These are phyloP conservation scores for Cremastobaeus sp. DNA, from an alignment of 2,888 invertebrate species.

Conservation along the genomic window DNA sequence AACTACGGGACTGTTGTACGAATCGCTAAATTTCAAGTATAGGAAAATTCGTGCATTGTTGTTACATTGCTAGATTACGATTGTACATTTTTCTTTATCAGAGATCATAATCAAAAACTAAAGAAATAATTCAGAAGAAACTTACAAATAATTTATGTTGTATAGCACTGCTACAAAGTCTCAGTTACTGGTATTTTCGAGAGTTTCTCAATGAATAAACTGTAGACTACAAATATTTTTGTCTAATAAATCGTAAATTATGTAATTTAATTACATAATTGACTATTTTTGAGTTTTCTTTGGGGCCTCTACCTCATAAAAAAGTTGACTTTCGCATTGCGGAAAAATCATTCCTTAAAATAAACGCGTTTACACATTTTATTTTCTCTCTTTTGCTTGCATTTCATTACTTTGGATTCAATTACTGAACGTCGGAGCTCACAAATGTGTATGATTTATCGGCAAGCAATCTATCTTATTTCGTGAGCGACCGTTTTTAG, in stretches of 20 bases:
- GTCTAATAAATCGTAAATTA: background rate
- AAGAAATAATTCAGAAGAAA: too few species aligned
- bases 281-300: slow-evolving; percentile 6
- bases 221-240: too few species aligned
- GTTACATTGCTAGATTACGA: slow-evolving; percentile 59
- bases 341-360: slow-evolving; percentile 58
- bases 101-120: slow-evolving; percentile 14
- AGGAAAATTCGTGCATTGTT: slow-evolving; percentile 66
- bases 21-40: slow-evolving; percentile 63
- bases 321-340: slow-evolving; percentile 55
- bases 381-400: background rate
- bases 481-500: slow-evolving; percentile 35
- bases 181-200: too few species aligned
- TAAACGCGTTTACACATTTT: slow-evolving; percentile 52
- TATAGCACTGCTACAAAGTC: too few species aligned
- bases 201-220: too few species aligned
- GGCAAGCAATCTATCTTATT: slow-evolving; percentile 50
- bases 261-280: slow-evolving; percentile 9
- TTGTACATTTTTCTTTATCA: slow-evolving; percentile 50
- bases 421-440: slow-evolving; percentile 30
- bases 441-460: slow-evolving; percentile 52
- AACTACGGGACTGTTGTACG: slow-evolving; percentile 66
- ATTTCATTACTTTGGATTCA: slow-evolving; percentile 29
- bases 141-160: too few species aligned
- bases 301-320: slow-evolving; percentile 45